Base-by-base conservation (phyloP, 2,797 vertebrate species). In the Ciconia nigra region DNA sequence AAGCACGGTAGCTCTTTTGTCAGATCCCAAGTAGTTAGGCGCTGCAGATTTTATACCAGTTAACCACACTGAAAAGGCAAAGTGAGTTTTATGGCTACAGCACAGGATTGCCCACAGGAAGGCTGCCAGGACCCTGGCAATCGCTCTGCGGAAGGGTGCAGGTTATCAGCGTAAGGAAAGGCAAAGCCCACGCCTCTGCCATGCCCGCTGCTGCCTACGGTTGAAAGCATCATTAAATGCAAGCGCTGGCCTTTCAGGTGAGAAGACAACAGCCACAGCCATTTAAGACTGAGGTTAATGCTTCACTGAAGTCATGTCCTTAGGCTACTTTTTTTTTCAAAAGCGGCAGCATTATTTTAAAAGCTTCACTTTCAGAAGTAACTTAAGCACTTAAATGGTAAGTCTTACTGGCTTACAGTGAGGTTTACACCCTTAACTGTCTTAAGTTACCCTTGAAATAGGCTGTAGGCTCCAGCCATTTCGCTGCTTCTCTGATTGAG, bases 281-380 rank as follows among this genome's bases (percentile, higher is more conserved):
- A 7, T n/a, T 67, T 71, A 51, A 87, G 35, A 17, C 76, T 10
- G 55, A 72, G 90, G 61, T 44, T 69, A 57, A 69, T 51, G 59
- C 90, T 88, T 51, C 42, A 5, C 49, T 51, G 39, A 33, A 93
- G 35, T 81, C 61, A 24, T 17, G 5, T 24, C 92, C 89, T 89
- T 35, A 58, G 90, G 96, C 95, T 76, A 83, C 5, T 2, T 7
- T 82, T 71, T 71, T 87, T 71, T 87, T 74, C 83, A 87, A 89
- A 95, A 78, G 78, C 33, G 1, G 90, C 51, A 55, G 84, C 49
- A 7, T 85, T 80, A 71, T 63, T 92, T 87, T 55, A 59, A 92
- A 97, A 74, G 78, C 90, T 90, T 93, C 78, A 39, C 89, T 96
- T 96, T 95, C 90, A 94, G 87, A 89, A 78, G 78, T 72, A 74